These are phyloP conservation scores for Sus cebifrons DNA, from an alignment of 2,797 vertebrate genomes.

Conservation along the genomic window DNA sequence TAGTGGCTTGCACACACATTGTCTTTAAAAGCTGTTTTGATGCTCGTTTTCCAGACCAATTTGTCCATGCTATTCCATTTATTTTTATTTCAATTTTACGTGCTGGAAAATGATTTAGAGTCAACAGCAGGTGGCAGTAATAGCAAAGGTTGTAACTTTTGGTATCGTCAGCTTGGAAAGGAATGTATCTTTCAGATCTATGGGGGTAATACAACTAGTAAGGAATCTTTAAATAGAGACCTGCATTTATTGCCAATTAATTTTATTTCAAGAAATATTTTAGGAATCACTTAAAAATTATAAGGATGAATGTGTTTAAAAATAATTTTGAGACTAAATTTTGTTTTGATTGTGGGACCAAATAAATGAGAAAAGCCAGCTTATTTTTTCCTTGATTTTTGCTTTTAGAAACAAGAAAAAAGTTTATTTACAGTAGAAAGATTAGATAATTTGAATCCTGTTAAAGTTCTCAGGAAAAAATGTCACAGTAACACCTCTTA, in stretches of 20 bases:
- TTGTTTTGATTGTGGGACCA: conserved; percentile 45
- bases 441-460: conserved; percentile 3
- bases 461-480: conserved; percentile 51
- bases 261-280: conserved; percentile 63
- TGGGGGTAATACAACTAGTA: neutral
- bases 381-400: conserved; percentile 38
- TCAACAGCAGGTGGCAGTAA: conserved; percentile 88
- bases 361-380: neutral
- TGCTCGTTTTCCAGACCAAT: conserved; percentile 65
- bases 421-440: neutral
- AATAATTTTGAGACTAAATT: conserved; percentile 47
- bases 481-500: conserved; percentile 42
- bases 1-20: conserved; percentile 40
- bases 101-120: conserved; percentile 63
- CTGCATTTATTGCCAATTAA: conserved; percentile 50
- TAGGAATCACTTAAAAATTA: conserved; percentile 43
- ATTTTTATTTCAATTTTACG: conserved; percentile 1
- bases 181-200: conserved; percentile 31
- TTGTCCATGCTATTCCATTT: neutral
- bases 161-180: neutral
- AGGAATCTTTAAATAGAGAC: conserved; percentile 58
- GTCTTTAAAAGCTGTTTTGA: conserved; percentile 61
- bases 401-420: neutral
- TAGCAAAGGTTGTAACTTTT: conserved; percentile 75
- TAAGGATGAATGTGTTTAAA: conserved; percentile 28